Conservation (phyloP, 2,113 vertebrate species). For the Gnathonemus echidnorhynchus region DNA sequence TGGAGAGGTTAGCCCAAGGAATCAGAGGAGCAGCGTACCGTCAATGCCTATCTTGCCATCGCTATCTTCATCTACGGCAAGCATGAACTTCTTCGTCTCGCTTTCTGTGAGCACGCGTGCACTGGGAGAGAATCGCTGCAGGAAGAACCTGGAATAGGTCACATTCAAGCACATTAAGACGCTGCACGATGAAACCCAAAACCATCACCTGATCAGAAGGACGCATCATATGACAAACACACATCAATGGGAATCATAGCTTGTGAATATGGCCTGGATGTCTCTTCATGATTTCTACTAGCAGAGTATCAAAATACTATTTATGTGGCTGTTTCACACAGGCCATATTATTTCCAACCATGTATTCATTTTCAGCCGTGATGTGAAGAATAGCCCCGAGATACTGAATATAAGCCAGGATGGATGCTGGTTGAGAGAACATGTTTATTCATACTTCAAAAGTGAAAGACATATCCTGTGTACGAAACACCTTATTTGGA, state of each 20-base stretch:
- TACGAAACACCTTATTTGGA: background rate
- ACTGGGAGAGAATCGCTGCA: slow-evolving; percentile 80
- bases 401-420: background rate
- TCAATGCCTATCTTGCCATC: slow-evolving; percentile 87
- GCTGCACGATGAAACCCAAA: background rate
- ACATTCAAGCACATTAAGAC: background rate
- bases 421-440: background rate
- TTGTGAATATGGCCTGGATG: background rate
- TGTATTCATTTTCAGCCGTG: background rate
- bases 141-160: slow-evolving; percentile 74
- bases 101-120: slow-evolving; percentile 77
- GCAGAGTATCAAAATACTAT: background rate
- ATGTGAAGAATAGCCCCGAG: background rate
- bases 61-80: slow-evolving; percentile 75
- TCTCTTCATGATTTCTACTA: background rate
- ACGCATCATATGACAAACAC: background rate
- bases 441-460: background rate
- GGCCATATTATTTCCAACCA: background rate
- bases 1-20: background rate
- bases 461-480: background rate
- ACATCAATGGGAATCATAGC: background rate
- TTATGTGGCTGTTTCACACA: background rate
- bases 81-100: slow-evolving; percentile 81
- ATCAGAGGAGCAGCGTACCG: slow-evolving; percentile 53
- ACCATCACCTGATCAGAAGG: background rate